Evolutionary conservation across 2,888 invertebrate species (phyloP).

Genomic region (Agonopterix heracliana): DNA sequence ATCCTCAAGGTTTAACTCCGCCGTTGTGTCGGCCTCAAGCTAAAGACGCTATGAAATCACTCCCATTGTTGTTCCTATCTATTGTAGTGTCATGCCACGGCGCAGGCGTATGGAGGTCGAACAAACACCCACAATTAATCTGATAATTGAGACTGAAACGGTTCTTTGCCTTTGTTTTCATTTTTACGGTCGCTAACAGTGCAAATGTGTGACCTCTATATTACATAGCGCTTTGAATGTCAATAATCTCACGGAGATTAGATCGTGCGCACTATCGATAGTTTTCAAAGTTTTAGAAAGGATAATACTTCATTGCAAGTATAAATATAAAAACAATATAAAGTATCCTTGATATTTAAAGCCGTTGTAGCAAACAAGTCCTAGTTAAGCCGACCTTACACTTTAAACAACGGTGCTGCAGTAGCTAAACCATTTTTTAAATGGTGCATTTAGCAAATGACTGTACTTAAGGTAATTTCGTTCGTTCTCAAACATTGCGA

Average conservation of each 20-base stretch:
- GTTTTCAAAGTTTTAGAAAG: no score
- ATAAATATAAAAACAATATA: no score
- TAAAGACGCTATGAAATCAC: slow-evolving; percentile 30
- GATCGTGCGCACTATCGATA: no score
- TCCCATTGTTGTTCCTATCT: slow-evolving; percentile 48
- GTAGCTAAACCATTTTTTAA: slow-evolving; percentile 10
- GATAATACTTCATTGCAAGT: no score
- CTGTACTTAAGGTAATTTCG: slow-evolving; percentile 18
- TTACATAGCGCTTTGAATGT: slow-evolving; percentile 6
- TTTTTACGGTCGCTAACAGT: slow-evolving; percentile 16
- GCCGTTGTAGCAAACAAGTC: not conserved
- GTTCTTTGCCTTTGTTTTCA: slow-evolving; percentile 37
- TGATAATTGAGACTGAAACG: slow-evolving; percentile 45
- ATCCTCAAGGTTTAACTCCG: no score
- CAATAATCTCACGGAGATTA: slow-evolving; percentile 12
- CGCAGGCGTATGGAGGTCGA: slow-evolving; percentile 47
- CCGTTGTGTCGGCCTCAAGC: no score
- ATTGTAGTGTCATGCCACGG: slow-evolving; percentile 44
- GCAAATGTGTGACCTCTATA: slow-evolving; percentile 13
- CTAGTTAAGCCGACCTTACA: slow-evolving; percentile 29
- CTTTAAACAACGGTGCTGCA: slow-evolving; percentile 28
- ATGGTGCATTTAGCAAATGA: slow-evolving; percentile 23
- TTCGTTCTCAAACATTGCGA: slow-evolving; percentile 2
- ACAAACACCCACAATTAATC: slow-evolving; percentile 49
- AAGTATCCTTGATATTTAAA: not conserved